Conservation (phyloP, 2,797 vertebrate genomes). For the Propithecus deckenii region DNA sequence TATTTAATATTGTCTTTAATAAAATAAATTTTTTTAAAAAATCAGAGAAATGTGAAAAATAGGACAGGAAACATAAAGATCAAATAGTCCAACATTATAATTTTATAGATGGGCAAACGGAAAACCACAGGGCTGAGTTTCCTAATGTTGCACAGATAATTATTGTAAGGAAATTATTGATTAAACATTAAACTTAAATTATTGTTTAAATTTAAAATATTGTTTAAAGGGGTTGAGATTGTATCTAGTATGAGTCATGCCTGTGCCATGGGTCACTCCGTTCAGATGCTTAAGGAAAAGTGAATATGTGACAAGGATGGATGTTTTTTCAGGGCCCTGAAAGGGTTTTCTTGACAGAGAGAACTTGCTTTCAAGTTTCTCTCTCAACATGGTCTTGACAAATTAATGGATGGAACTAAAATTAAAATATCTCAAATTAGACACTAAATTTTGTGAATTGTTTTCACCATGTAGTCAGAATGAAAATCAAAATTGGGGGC, state of each 20-base stretch:
- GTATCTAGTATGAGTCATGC: not conserved
- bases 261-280: constrained; percentile 56
- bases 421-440: constrained; percentile 76
- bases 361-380: constrained; percentile 73
- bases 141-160: not conserved
- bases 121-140: not conserved
- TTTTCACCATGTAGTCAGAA: constrained; percentile 81
- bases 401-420: constrained; percentile 78
- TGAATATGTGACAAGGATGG: constrained; percentile 70
- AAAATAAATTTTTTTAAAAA: not conserved
- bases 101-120: not conserved
- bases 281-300: constrained; percentile 70
- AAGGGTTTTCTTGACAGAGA: constrained; percentile 74
- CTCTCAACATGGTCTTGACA: constrained; percentile 78
- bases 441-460: constrained; percentile 77
- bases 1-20: not conserved
- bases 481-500: constrained; percentile 80
- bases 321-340: constrained; percentile 62
- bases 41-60: not conserved
- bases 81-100: not conserved
- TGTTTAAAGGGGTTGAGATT: not conserved
- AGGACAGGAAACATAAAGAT: not conserved
- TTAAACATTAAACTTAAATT: too few species aligned
- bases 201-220: not conserved
- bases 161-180: not conserved